Conservation (phyloP, 2,888 invertebrate species). For the Thereva unica region DNA sequence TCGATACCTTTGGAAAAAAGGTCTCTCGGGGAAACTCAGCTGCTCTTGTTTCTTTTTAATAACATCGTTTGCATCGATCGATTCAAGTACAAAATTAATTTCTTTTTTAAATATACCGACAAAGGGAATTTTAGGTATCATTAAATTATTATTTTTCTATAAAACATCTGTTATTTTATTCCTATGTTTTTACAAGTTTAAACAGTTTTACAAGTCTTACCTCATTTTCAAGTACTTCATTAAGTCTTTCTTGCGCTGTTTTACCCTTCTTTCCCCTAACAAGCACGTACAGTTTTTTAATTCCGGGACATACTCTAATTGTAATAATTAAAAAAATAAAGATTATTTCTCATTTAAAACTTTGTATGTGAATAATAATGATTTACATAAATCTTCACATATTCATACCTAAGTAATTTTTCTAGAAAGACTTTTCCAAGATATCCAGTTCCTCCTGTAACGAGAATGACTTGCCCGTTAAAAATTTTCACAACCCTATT, state of each 20-base stretch:
- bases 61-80: no score
- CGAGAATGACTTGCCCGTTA: constrained; percentile 32
- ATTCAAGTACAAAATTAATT: no score
- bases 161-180: no score
- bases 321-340: not conserved
- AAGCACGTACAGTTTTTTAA: constrained; percentile 74
- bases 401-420: constrained; percentile 1
- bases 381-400: not conserved
- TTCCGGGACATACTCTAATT: constrained; percentile 65
- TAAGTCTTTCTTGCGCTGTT: constrained; percentile 68
- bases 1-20: no score
- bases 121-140: no score
- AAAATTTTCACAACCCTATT: constrained; percentile 40
- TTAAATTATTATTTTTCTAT: no score
- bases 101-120: no score
- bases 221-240: constrained; percentile 74
- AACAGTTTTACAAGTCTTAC: constrained; percentile 63
- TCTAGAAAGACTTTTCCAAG: constrained; percentile 1
- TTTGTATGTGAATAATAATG: no score
- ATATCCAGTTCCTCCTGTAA: constrained; percentile 34
- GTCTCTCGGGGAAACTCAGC: no score
- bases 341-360: not conserved
- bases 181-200: no score
- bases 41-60: no score
- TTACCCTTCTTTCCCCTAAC: constrained; percentile 80